These are phyloP conservation scores for Mareca strepera DNA, from an alignment of 2,797 vertebrate genomes.

Conservation along the genomic window DNA sequence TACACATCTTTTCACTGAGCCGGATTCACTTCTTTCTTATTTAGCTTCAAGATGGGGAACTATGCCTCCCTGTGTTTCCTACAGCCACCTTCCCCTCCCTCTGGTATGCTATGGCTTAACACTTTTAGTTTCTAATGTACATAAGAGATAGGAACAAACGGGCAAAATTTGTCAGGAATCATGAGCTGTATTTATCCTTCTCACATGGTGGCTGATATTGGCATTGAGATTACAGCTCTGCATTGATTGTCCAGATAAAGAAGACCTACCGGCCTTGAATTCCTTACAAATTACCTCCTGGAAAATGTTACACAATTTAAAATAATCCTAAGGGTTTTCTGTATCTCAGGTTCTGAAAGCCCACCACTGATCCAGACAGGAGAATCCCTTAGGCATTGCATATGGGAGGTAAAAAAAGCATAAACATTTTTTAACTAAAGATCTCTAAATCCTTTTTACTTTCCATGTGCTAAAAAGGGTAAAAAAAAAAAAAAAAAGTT, in stretches of 20 bases:
- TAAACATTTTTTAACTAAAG: background rate
- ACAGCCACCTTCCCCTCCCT: background rate
- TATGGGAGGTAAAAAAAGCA: background rate
- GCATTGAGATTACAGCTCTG: background rate
- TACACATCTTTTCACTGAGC: background rate
- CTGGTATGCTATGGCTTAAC: background rate
- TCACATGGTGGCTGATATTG: background rate
- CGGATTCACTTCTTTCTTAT: background rate
- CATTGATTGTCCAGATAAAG: background rate
- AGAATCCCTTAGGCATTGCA: background rate
- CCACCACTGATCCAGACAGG: background rate
- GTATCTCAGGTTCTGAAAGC: background rate
- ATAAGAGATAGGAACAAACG: background rate
- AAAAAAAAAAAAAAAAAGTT: background rate
- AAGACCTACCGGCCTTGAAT: background rate
- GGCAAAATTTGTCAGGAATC: background rate
- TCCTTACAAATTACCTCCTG: background rate
- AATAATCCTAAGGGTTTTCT: background rate
- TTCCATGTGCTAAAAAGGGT: background rate
- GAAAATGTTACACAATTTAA: background rate
- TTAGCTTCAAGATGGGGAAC: background rate
- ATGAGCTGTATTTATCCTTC: background rate
- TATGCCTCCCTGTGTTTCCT: background rate
- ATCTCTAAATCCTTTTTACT: background rate
- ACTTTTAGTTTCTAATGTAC: background rate